Base-by-base conservation (phyloP, 1,140 invertebrate species). In the Leptopilina boulardi region DNA sequence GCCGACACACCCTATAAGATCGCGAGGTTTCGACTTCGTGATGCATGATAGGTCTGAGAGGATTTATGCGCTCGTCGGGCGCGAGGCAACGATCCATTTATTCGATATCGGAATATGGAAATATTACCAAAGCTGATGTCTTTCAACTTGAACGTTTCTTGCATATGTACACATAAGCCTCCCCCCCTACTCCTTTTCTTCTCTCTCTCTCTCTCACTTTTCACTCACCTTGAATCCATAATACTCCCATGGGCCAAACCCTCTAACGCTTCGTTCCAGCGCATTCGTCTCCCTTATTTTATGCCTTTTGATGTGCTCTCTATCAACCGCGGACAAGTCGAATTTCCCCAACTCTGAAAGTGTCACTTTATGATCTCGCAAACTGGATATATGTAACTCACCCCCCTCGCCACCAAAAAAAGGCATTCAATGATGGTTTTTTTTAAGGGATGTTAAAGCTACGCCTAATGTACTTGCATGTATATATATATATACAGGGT, bases 61-160 rank as follows among this genome's bases (percentile, higher is more conserved):
- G 85, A 88, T 87, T 88, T 88, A 88, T 87, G 81, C 80, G 80
- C 75, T 83, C 84, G 87, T 87, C 87, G 84, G 79, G 75, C 42
- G 79, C 80, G 81, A 83, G 79, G 83, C 86, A 83, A 86, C 86
- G 86, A 87, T 87, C 87, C 87, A 88, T 88, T 88, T 88, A 88
- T 88, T 87, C 82, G 86, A 88, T 87, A 88, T 87, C 87, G 85
- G 87, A 87, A 87, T 88, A 88, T 88, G 87, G 86, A 87, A 88
- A 88, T 88, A 87, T 88, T 88, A 87, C 84, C 80, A 76, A n/a
- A 78, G 86, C 84, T 86, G 87, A 87, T 88, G 85, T 87, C 85
- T 87, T 84, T 83, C 77, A 78, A 83, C 82, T 78, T 70, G 51
- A 73, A 76, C 81, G 77, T 76, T 75, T 47, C 70, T 73, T 56